Evolutionary conservation across 1,140 invertebrate species (phyloP), one percentile per base, ranked within the genome.

Genomic region (Drosophila bocki): DNA sequence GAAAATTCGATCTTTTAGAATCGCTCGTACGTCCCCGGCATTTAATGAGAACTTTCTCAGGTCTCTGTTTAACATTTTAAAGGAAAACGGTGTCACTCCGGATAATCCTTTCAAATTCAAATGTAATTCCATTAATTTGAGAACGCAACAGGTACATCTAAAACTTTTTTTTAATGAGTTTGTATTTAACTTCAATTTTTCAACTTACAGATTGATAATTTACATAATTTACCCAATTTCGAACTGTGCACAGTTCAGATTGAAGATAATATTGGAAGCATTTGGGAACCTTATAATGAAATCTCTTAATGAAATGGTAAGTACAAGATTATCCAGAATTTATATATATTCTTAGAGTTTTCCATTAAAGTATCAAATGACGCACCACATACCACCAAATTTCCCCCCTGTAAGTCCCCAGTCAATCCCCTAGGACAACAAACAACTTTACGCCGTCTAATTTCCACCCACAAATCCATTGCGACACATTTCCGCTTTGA

Each of bases 401-500:
- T 3, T 6, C 7, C 33, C n/a, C 26, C 7, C 1, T 17, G 7
- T 29, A 33, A 44, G 4, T 17, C 4, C 3, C 3, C 17, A 51
- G 22, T 45, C 48, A 45, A 39, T 53, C 17, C 64, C 71, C 84
- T 87, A 80, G 77, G 83, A 37, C 83, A 87, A 87, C 68, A 75
- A 62, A 64, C 63, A 67, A 51, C 67, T 78, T 75, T 70, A 29
- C 42, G 35, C 71, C 57, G 63, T 75, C 59, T 67, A 71, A 87
- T 79, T 87, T 62, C 60, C 76, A 80, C 79, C 80, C 80, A 83
- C 77, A 80, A 77, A 47, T 60, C 58, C 53, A 47, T 61, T 69
- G 42, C 60, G 80, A 83, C 84, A 87, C 78, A 88, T 84, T 87
- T 87, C 84, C 84, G 84, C 65, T 90, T 71, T 84, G 85, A 84